Evolutionary conservation across 2,113 vertebrate genomes (phyloP), one percentile per base, ranked within the genome.

Genomic region (Entosphenus tridentatus): DNA sequence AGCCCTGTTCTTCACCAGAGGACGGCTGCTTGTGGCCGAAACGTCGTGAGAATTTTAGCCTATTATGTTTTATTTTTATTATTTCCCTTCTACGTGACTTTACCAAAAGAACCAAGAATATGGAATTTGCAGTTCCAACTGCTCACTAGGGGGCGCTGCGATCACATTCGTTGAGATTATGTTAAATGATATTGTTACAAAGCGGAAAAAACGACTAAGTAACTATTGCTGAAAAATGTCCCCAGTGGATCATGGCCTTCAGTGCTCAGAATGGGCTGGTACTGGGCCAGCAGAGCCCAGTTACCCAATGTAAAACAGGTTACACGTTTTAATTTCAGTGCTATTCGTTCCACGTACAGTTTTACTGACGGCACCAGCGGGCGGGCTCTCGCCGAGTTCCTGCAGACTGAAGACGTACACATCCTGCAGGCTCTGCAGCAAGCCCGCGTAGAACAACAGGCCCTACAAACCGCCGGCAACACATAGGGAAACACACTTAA

Each of bases 331-430:
- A 68, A 57, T 18, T 6, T 14, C n/a, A 55, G 16, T 18, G 68
- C 78, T 74, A 76, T 96, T 90, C 80, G 82, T 87, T 78, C 96
- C 96, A 68, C 82, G 82, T 74, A 98, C 80, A 7, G 92, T 88
- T 58, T 89, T 88, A 68, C 86, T 82, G 71, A 16, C 21, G n/a
- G 62, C n/a, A 16, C 89, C 86, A 77, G 96, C 86, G 16, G 87
- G 92, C 80, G 96, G 84, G 59, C 90, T 87, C 0, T 98, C 93
- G 90, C 95, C 96, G 70, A 95, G 92, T 72, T 93, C 87, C 70
- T 92, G 88, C 4, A 98, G 76, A 67, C 89, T 89, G 75, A 97
- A 98, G 76, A 90, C 86, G 76, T 89, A 98, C 3, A 84, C 85
- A 10, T 85, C 77, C 78, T 98, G 91, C 69, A 98, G 81, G 76